Evolutionary conservation across 2,113 vertebrate genomes (phyloP).

Genomic region (Pipra filicauda): DNA sequence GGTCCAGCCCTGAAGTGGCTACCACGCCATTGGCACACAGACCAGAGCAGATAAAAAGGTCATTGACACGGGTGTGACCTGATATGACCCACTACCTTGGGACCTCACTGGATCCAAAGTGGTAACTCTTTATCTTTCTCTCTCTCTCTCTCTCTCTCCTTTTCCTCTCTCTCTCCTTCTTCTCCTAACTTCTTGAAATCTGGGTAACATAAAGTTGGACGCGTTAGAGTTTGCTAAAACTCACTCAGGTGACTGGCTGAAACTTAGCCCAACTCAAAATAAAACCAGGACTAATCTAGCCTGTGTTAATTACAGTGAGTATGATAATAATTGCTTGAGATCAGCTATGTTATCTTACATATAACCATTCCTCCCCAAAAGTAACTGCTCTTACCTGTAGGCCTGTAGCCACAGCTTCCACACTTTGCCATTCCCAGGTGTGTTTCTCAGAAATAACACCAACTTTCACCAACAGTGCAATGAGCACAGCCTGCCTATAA

Average conservation of each 20-base stretch:
- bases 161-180: neutral
- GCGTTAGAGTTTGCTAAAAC: neutral
- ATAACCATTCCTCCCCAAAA: neutral
- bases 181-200: neutral
- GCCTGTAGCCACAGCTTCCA: constrained; percentile 95
- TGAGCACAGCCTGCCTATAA: constrained; percentile 92
- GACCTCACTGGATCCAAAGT: neutral
- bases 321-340: neutral
- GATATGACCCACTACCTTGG: neutral
- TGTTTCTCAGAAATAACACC: constrained; percentile 90
- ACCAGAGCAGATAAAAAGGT: too few species aligned
- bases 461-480: constrained; percentile 94
- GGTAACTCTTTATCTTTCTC: neutral
- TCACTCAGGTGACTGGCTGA: neutral
- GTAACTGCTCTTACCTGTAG: constrained; percentile 81
- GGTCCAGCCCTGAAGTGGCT: too few species aligned
- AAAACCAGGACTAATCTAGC: neutral
- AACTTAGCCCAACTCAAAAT: neutral
- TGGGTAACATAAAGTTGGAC: neutral
- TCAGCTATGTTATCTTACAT: neutral
- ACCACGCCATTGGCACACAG: too few species aligned
- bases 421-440: constrained; percentile 93
- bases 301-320: neutral
- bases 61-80: too few species aligned
- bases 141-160: neutral